These are phyloP conservation scores for Ammodytes dubius DNA, from an alignment of 2,113 vertebrate genomes.

Conservation along the genomic window DNA sequence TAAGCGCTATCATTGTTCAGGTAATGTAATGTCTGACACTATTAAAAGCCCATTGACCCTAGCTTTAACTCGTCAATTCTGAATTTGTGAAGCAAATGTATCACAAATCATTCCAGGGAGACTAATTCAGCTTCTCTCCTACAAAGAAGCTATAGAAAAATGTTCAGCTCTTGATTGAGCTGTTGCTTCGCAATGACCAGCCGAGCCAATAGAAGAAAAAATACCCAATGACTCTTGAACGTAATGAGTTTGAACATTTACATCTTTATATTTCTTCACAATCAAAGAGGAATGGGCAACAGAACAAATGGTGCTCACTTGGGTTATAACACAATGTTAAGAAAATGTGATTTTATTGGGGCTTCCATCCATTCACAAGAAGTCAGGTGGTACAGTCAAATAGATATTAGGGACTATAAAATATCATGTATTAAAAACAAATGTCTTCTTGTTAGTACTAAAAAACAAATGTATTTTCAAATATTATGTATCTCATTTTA, in stretches of 20 bases:
- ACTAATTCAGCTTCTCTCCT: slow-evolving; percentile 14
- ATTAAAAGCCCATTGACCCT: slow-evolving; percentile 25
- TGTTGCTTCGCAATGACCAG: not conserved
- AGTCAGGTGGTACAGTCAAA: not conserved
- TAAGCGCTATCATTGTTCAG: slow-evolving; percentile 26
- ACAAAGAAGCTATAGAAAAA: not conserved
- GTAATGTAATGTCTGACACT: slow-evolving; percentile 24
- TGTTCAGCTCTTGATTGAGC: not conserved
- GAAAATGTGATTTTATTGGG: slow-evolving; percentile 9
- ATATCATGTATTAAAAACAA: not conserved
- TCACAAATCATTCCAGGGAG: not conserved
- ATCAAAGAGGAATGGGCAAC: not conserved
- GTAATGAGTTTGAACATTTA: not conserved
- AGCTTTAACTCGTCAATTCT: slow-evolving; percentile 11
- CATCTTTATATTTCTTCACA: not conserved
- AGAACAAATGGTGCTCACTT: not conserved
- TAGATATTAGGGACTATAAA: not conserved
- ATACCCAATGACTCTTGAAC: not conserved
- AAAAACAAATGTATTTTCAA: not conserved
- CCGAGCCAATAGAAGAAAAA: not conserved
- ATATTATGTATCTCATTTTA: too few species aligned
- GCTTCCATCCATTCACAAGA: not conserved
- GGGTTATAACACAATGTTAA: not conserved
- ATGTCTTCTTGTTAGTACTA: not conserved
- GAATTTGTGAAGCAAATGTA: slow-evolving; percentile 4